phyloP scores from a whole-genome alignment of 1,140 invertebrate species.

The Pararge aegeria region DNA sequence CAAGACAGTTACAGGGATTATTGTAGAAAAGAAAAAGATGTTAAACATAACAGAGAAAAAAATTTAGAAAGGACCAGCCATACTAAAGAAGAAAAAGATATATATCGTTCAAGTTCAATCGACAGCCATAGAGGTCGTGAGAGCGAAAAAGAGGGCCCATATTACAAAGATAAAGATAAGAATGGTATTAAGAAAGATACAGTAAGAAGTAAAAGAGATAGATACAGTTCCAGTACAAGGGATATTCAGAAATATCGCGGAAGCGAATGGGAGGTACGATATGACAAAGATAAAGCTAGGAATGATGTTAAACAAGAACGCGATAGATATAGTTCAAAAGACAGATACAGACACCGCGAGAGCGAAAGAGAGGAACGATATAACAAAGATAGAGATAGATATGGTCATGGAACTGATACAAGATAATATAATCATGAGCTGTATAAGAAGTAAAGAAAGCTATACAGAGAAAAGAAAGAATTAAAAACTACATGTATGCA shows the following conservation, averaged over 20 bases:
- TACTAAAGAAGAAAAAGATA: conserved; percentile 3
- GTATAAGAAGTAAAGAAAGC: no score
- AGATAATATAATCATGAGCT: no score
- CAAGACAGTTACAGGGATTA: no score
- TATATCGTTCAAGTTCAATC: not conserved
- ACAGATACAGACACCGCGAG: not conserved
- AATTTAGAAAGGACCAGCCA: not conserved
- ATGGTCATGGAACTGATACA: not conserved
- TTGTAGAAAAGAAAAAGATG: not conserved
- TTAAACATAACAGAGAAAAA: not conserved
- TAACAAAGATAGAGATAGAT: not conserved
- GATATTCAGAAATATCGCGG: no score
- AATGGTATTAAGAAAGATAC: no score
- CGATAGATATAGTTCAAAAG: not conserved
- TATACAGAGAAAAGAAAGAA: no score
- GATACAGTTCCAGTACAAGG: no score
- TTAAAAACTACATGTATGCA: no score
- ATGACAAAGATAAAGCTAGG: not conserved
- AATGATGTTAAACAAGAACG: not conserved
- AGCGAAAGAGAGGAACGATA: not conserved
- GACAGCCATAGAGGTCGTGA: not conserved
- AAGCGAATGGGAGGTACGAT: not conserved
- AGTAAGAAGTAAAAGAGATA: no score
- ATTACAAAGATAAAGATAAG: not conserved
- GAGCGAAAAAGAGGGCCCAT: not conserved